Evolutionary conservation across 2,113 vertebrate genomes (phyloP), one percentile per base, ranked within the genome.

Genomic region (Chloropsis cyanopogon): DNA sequence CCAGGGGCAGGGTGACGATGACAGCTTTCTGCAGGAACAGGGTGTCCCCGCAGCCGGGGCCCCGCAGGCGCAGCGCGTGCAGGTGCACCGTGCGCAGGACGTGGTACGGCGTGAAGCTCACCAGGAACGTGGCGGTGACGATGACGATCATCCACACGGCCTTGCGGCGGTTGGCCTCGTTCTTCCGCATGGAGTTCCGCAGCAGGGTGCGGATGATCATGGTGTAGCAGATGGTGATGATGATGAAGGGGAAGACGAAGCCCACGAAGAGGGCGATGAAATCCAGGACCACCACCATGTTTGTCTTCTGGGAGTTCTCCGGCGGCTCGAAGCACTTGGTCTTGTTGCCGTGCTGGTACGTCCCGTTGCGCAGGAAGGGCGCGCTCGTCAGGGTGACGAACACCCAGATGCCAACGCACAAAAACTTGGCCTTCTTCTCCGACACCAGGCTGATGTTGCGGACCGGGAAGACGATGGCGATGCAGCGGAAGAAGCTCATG

Each of bases 311-410:
- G 5, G 7, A 7, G 8, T 50, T 39, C 21, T 23, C 64, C 0
- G 99, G 99, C 6, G 99, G 99, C 49, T 99, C 99, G 6, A 99
- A 99, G 94, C 99, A 99, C 96, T 99, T 99, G 87, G 98, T 99
- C 96, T 98, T 99, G 84, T 99, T 99, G 79, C 86, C 96, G 20
- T 98, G 93, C 22, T 86, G 7, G n/a, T 98, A 76, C 2, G 98
- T 81, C 5, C 98, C 98, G 0, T 93, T 87, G 16, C 95, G 79
- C 81, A 99, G 97, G 83, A 99, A 99, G 26, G 99, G 99, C 22
- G 98, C 96, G 8, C 98, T 98, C 5, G 95, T 97, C 52, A 98
- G 17, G 23, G 98, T 99, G 53, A 99, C 99, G 25, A 99, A 99
- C 59, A 98, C 68, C 99, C 99, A 99, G 95, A 99, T 98, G 59